phyloP scores from a whole-genome alignment of 2,113 vertebrate genomes.

The Capreolus pygargus region DNA sequence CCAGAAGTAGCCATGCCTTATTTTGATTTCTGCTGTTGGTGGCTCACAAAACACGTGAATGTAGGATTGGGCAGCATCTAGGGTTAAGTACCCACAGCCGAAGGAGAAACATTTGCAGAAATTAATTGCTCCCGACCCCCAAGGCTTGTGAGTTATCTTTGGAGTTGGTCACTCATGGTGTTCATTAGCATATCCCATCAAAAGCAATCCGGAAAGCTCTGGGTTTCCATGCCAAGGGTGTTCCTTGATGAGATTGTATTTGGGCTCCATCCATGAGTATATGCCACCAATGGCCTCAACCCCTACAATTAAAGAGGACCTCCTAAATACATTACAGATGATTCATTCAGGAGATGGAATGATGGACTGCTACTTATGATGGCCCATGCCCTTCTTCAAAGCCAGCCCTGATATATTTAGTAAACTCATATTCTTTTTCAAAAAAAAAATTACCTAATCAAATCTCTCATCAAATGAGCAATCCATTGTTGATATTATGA shows the following conservation, averaged over 20 bases:
- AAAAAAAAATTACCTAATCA: slow-evolving; percentile 90
- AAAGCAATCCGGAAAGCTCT: background rate
- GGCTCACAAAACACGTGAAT: background rate
- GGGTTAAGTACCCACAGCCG: background rate
- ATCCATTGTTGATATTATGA: slow-evolving; percentile 98
- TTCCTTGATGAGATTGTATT: slow-evolving; percentile 8
- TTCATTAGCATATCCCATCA: background rate
- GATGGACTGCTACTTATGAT: slow-evolving; percentile 53
- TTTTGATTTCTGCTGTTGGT: background rate
- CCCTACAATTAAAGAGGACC: slow-evolving; percentile 56
- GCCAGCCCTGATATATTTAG: slow-evolving; percentile 85
- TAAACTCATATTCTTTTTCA: slow-evolving; percentile 82
- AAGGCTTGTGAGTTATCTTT: background rate
- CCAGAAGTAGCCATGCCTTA: background rate
- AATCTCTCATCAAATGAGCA: slow-evolving; percentile 95
- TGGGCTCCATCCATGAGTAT: slow-evolving; percentile 61
- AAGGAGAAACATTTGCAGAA: background rate
- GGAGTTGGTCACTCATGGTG: background rate
- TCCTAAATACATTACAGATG: slow-evolving; percentile 56
- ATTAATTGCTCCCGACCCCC: background rate
- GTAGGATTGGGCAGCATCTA: background rate
- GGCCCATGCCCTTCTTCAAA: slow-evolving; percentile 77
- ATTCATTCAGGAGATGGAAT: slow-evolving; percentile 42
- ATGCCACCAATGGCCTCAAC: slow-evolving; percentile 45
- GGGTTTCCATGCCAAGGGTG: background rate